Evolutionary conservation across 1,140 invertebrate genomes (phyloP).

Genomic region (Cydia fagiglandana): DNA sequence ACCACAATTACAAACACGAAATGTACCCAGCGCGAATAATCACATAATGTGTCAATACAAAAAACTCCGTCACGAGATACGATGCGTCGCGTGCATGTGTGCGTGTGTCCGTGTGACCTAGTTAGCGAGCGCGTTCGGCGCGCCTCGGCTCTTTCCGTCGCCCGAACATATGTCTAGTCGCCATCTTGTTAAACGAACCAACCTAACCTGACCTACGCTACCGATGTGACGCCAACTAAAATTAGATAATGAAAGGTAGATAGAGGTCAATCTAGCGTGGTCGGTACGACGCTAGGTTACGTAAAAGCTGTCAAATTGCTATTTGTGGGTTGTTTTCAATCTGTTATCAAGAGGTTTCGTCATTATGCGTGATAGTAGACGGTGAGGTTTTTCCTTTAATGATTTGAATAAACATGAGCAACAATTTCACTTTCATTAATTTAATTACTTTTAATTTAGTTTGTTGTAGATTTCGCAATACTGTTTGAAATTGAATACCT

Average conservation of each 20-base stretch:
- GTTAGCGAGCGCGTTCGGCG: conserved; percentile 60
- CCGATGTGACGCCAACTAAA: not conserved
- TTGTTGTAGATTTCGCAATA: not conserved
- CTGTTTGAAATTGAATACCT: not conserved
- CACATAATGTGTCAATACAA: conserved; percentile 60
- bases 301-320: conserved; percentile 28
- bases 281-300: conserved; percentile 13
- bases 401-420: conserved; percentile 3
- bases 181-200: conserved; percentile 54
- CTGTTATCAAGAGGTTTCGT: conserved; percentile 31
- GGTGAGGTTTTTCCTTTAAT: conserved; percentile 21
- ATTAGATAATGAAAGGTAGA: conserved; percentile 35
- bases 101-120: conserved; percentile 67
- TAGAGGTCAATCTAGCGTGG: conserved; percentile 39
- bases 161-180: conserved; percentile 49
- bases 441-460: not conserved
- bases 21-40: conserved; percentile 50
- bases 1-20: not conserved
- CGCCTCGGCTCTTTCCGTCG: conserved; percentile 62
- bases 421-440: conserved; percentile 1
- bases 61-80: conserved; percentile 47
- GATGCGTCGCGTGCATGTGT: conserved; percentile 51
- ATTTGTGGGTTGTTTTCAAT: conserved; percentile 29
- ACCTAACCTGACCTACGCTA: conserved; percentile 54
- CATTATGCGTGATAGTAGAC: conserved; percentile 22